A percentile compares a stretch with the other conserved stretches of the same genome.
Evolutionary conservation across 1,140 invertebrate genomes (phyloP).

Genomic region (Hesperophylax magnus): DNA sequence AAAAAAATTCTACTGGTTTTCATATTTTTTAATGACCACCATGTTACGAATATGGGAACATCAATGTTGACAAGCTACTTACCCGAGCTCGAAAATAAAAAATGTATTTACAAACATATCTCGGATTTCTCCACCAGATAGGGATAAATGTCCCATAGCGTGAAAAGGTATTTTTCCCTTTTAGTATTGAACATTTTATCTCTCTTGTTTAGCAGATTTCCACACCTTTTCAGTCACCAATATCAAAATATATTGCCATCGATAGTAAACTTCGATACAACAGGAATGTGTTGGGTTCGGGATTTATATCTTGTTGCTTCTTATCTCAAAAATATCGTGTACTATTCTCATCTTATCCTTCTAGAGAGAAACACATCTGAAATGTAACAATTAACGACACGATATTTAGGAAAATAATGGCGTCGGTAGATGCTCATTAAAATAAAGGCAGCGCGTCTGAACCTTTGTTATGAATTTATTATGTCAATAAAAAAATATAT

Average conservation of each 20-base stretch:
- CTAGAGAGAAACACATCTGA: neutral
- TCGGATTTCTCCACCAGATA: neutral
- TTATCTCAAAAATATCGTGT: conserved; percentile 47
- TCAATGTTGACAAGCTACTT: no score
- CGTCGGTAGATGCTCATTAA: no score
- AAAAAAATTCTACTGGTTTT: no score
- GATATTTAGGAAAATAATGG: no score
- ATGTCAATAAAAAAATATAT: no score
- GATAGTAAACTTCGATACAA: conserved; percentile 50
- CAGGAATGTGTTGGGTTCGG: conserved; percentile 35
- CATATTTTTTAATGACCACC: no score
- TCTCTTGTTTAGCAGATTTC: conserved; percentile 39
- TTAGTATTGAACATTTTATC: conserved; percentile 10
- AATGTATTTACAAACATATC: neutral
- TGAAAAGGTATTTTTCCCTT: neutral
- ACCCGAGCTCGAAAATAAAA: neutral
- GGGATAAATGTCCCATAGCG: neutral
- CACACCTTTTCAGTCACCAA: conserved; percentile 47
- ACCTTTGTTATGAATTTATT: no score
- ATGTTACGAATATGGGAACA: no score
- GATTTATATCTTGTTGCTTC: conserved; percentile 52
- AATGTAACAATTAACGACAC: no score
- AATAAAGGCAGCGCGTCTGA: no score
- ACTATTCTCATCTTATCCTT: conserved; percentile 30
- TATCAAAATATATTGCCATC: conserved; percentile 55